phyloP scores from a whole-genome alignment of 2,113 vertebrate genomes.

The Nestor notabilis region DNA sequence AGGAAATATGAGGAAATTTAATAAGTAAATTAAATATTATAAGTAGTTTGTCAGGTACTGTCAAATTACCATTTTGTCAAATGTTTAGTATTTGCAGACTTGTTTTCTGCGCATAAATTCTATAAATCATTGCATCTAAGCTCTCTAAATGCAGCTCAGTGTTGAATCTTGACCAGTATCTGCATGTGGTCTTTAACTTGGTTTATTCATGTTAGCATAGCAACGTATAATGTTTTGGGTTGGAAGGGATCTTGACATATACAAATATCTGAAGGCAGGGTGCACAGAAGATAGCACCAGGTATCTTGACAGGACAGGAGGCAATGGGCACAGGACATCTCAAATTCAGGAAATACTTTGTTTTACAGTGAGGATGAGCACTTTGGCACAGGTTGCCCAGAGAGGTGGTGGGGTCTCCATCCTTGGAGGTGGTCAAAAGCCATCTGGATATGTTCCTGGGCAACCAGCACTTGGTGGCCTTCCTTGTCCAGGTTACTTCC shows the following conservation, averaged over 20 bases:
- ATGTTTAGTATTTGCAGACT: neutral
- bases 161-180: neutral
- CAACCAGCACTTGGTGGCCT: neutral
- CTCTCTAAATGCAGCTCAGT: neutral
- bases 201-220: neutral
- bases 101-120: neutral
- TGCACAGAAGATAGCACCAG: neutral
- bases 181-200: neutral
- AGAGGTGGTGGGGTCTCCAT: neutral
- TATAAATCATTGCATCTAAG: neutral
- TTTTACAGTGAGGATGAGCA: neutral
- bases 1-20: neutral
- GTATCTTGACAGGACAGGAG: neutral
- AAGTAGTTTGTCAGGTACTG: neutral
- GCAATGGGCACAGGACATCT: neutral
- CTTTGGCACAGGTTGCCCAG: neutral
- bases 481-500: neutral
- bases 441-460: neutral
- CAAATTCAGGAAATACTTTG: neutral
- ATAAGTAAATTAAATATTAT: neutral
- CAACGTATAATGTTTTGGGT: neutral
- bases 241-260: neutral
- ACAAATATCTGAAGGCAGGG: neutral
- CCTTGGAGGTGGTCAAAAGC: neutral
- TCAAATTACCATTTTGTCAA: neutral